Evolutionary conservation across 2,113 vertebrate species (phyloP).

Genomic region (Eleginops maclovinus): DNA sequence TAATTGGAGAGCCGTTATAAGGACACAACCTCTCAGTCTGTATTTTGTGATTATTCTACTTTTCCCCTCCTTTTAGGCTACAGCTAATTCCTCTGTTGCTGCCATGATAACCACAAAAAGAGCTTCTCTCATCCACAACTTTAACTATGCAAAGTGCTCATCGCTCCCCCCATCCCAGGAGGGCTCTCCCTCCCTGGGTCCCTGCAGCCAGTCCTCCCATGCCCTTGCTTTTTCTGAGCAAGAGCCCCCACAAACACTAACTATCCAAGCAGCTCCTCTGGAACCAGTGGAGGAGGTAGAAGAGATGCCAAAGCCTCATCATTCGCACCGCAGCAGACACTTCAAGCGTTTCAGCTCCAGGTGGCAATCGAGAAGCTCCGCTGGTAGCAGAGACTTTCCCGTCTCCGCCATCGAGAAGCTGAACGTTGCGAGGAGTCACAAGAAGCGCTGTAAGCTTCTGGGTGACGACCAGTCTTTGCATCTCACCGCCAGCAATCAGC

Average conservation of each 20-base stretch:
- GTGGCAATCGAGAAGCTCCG: constrained; percentile 66
- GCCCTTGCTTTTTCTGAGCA: neutral
- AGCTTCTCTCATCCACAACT: constrained; percentile 24
- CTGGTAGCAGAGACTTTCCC: constrained; percentile 29
- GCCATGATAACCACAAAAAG: constrained; percentile 43
- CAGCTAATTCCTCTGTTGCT: constrained; percentile 20
- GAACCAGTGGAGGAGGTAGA: neutral
- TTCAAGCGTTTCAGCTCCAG: constrained; percentile 72
- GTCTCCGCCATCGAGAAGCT: neutral
- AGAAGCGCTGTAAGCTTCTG: constrained; percentile 83
- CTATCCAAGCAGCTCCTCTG: constrained; percentile 5
- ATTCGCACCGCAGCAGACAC: constrained; percentile 27
- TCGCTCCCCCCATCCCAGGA: constrained; percentile 31
- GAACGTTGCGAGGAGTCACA: constrained; percentile 55
- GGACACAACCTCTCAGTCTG: neutral
- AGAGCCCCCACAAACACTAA: neutral
- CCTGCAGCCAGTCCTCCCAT: constrained; percentile 13
- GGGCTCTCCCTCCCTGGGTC: constrained; percentile 2
- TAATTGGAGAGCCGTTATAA: neutral
- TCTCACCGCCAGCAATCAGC: constrained; percentile 66
- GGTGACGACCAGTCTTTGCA: constrained; percentile 74
- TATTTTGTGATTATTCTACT: neutral
- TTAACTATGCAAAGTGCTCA: constrained; percentile 11
- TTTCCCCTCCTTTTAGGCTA: constrained; percentile 55
- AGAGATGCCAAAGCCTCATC: constrained; percentile 38